Conservation (phyloP, 2,113 vertebrate genomes). For the Heptranchias perlo region DNA sequence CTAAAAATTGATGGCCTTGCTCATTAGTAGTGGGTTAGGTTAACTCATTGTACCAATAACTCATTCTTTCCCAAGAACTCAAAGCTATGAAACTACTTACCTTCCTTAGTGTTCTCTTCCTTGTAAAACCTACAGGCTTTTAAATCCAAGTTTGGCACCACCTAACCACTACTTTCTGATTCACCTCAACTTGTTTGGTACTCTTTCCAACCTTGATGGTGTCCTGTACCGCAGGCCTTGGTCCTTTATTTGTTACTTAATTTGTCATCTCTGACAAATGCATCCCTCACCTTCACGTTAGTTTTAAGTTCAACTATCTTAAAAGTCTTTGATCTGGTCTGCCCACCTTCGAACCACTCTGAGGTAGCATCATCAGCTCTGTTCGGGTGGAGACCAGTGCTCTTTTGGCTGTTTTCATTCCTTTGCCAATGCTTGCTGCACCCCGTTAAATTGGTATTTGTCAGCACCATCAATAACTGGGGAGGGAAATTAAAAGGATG, state of each 20-base stretch:
- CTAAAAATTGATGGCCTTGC: neutral
- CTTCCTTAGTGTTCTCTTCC: neutral
- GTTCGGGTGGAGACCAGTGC: neutral
- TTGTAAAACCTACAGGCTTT: neutral
- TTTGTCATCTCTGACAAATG: neutral
- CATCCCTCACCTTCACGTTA: neutral
- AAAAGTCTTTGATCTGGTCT: neutral
- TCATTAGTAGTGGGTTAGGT: neutral
- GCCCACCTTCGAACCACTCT: neutral
- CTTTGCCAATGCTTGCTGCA: neutral
- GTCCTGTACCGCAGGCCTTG: neutral
- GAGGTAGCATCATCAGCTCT: neutral
- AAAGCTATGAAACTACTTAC: neutral
- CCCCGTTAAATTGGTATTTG: neutral
- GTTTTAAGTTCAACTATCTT: neutral
- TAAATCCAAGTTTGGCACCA: neutral
- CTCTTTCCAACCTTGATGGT: neutral
- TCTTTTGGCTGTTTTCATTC: neutral
- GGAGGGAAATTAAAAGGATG: neutral
- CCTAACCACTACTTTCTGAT: neutral
- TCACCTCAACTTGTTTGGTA: neutral
- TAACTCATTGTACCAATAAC: neutral
- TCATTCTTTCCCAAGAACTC: neutral
- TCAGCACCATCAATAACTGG: neutral
- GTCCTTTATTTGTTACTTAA: neutral